These are phyloP conservation scores for Zaprionus ghesquierei DNA, from an alignment of 1,140 invertebrate species.

Conservation along the genomic window DNA sequence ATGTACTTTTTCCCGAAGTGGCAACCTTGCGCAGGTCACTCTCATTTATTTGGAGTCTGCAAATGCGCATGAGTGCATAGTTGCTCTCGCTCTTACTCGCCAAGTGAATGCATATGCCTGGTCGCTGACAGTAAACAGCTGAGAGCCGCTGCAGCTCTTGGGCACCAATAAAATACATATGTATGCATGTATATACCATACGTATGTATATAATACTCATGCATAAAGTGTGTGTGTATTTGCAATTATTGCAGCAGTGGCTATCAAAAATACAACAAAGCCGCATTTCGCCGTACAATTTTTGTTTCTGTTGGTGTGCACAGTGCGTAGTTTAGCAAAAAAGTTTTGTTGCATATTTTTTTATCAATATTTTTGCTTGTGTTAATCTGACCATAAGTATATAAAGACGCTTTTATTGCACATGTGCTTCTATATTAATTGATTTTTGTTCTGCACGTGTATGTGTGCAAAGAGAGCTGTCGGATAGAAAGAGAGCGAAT, in stretches of 20 bases:
- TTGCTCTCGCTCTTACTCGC: constrained; percentile 22
- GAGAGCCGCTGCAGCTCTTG: constrained; percentile 51
- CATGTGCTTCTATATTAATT: constrained; percentile 68
- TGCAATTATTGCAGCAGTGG: constrained; percentile 45
- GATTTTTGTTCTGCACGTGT: constrained; percentile 63
- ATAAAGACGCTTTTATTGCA: constrained; percentile 36
- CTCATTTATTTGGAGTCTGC: constrained; percentile 30
- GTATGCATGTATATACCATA: background rate
- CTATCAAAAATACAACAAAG: constrained; percentile 26
- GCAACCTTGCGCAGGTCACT: constrained; percentile 45
- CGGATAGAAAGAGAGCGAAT: constrained; percentile 8
- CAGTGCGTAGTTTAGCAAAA: constrained; percentile 25
- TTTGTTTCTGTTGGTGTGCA: background rate
- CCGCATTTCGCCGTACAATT: constrained; percentile 24
- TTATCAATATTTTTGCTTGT: constrained; percentile 13
- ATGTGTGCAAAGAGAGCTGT: constrained; percentile 36
- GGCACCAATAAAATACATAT: constrained; percentile 29
- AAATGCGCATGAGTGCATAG: constrained; percentile 42
- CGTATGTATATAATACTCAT: constrained; percentile 6
- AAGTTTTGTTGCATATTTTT: constrained; percentile 14
- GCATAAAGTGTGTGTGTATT: background rate
- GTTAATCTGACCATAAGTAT: background rate
- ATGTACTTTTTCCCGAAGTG: constrained; percentile 28
- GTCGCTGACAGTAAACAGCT: constrained; percentile 53
- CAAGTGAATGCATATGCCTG: constrained; percentile 27